A percentile compares a stretch with the other conserved stretches of the same genome.
These are phyloP conservation scores for Peucedramus taeniatus DNA, from an alignment of 2,113 vertebrate genomes.

Conservation along the genomic window DNA sequence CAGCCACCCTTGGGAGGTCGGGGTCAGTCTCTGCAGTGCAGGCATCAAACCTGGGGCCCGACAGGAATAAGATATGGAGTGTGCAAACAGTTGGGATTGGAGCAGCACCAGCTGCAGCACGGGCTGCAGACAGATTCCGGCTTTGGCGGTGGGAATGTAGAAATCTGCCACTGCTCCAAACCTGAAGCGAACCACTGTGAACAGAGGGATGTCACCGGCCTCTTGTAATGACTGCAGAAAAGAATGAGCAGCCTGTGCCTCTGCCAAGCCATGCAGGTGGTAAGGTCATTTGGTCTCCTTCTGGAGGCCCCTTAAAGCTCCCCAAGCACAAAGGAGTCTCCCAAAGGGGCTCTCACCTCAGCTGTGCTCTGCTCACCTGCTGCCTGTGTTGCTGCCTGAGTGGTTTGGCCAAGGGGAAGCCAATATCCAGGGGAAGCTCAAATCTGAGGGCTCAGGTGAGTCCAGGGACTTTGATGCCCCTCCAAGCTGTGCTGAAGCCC, in stretches of 20 bases:
- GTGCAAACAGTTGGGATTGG: neutral
- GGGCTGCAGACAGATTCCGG: neutral
- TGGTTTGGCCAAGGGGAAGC: neutral
- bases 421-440: neutral
- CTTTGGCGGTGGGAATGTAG: neutral
- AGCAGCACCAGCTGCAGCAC: neutral
- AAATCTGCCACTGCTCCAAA: neutral
- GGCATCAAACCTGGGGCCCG: neutral
- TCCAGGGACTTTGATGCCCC: neutral
- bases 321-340: neutral
- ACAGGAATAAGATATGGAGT: accelerated
- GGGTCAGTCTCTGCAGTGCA: neutral
- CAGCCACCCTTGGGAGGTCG: accelerated
- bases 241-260: neutral
- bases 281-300: neutral
- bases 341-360: neutral
- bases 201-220: neutral
- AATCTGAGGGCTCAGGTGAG: neutral
- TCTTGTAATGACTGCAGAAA: accelerated
- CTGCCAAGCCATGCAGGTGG: neutral
- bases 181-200: neutral
- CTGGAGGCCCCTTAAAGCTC: neutral
- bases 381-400: neutral
- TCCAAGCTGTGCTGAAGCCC: neutral
- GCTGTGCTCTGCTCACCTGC: neutral